A percentile compares a stretch with the other conserved stretches of the same genome.
These are phyloP conservation scores for Pentalonia nigronervosa DNA, from an alignment of 1,140 invertebrate species.

Conservation along the genomic window DNA sequence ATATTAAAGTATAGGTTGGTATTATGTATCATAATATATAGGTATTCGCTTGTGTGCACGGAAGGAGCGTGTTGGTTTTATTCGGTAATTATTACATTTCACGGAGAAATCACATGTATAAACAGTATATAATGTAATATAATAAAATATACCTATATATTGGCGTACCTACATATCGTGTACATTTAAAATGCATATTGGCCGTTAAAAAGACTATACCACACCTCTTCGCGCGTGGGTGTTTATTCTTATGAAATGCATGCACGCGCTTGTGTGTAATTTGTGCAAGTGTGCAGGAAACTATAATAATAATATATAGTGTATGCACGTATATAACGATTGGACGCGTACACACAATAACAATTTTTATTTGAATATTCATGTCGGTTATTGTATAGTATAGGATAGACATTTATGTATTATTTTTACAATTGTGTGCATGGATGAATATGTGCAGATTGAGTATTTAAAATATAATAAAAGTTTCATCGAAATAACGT, in stretches of 20 bases:
- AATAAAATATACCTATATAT: neutral
- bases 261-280: neutral
- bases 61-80: neutral
- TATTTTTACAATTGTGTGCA: too few relatives aligned
- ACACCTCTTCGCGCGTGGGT: neutral
- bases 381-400: neutral
- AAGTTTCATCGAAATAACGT: too few relatives aligned
- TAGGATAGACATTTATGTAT: neutral
- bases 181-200: neutral
- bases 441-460: too few relatives aligned
- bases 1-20: neutral
- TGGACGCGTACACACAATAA: neutral
- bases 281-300: neutral
- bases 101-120: neutral
- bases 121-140: neutral
- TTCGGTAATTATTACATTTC: conserved; percentile 24
- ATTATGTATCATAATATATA: neutral
- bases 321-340: neutral
- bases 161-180: neutral
- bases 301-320: too few relatives aligned
- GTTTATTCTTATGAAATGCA: neutral
- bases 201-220: neutral
- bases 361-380: conserved; percentile 2
- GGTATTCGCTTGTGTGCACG: too few relatives aligned
- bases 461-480: too few relatives aligned